phyloP scores from a whole-genome alignment of 2,888 invertebrate species.

The Drosophila nr. fundita region DNA sequence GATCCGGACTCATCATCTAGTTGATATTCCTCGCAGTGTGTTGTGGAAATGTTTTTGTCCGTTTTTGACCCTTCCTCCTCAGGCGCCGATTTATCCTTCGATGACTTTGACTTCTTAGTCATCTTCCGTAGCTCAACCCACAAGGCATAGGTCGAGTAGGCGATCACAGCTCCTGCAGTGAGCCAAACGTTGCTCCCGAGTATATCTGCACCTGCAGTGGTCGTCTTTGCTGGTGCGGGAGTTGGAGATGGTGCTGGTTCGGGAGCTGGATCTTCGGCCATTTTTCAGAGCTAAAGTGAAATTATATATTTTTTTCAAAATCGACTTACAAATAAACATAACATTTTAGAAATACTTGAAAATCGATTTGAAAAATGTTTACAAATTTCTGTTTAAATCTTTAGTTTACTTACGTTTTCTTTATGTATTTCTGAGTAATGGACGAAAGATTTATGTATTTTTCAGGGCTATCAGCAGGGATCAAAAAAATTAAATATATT shows the following conservation, averaged over 20 bases:
- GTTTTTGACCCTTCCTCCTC: neutral
- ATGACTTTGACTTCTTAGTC: neutral
- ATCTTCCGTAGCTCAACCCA: slow-evolving; percentile 44
- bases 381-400: neutral
- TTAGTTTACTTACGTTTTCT: neutral
- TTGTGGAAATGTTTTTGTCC: neutral
- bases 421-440: neutral
- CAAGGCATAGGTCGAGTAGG: slow-evolving; percentile 38
- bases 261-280: neutral
- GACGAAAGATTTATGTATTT: neutral
- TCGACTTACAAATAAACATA: neutral
- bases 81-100: neutral
- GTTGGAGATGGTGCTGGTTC: neutral
- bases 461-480: neutral
- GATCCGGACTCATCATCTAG: neutral
- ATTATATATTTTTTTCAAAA: neutral
- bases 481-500: neutral
- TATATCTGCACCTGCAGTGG: slow-evolving; percentile 36
- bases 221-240: neutral
- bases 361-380: neutral
- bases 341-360: neutral
- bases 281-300: neutral
- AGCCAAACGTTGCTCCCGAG: slow-evolving; percentile 32
- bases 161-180: slow-evolving; percentile 43
- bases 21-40: slow-evolving; percentile 1